Base-by-base conservation (phyloP, 2,113 vertebrate genomes). In the Maccullochella peelii region DNA sequence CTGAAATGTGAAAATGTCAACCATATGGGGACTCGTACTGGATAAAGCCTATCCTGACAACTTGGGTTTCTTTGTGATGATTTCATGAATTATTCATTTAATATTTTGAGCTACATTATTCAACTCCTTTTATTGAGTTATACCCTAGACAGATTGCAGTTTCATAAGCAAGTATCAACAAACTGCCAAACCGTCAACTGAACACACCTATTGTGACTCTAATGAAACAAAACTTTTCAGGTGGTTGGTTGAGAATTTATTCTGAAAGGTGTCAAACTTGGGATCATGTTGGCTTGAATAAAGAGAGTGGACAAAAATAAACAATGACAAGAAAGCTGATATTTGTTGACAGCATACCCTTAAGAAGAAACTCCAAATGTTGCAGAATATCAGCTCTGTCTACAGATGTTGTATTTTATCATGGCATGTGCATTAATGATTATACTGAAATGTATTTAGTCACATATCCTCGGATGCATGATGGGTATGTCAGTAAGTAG, bases 71-170 rank as follows among this genome's bases (percentile, higher is more conserved):
- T 78, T 61, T 81, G 69, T 15, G 49, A 44, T 25, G 15, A 70
- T 52, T 49, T 71, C 14, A 87, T 91, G 68, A 84, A 91, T 86
- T 79, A 91, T 92, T 83, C 67, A 86, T 77, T 54, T 62, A 2
- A 73, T 84, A 71, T 89, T 77, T 81, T 76, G 75, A 66, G 20
- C 38, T 70, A 27, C 69, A 88, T 89, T 61, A 83, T 88, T 82
- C 75, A 38, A 20, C 40, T 38, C n/a, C 44, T 74, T 86, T 72
- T 68, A 80, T 79, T 67, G 70, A 63, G 76, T 69, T 79, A 4
- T 33, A 68, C 79, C 65, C 77, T 30, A 36, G 76, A 80, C 65
- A 47, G 79, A 70, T 66, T 83, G 52, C 2, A n/a, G 55, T 82
- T 69, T 82, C 42, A 66, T 12, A 55, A 58, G 59, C 57, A 38